Evolutionary conservation across 2,888 invertebrate genomes (phyloP).

Genomic region (Caenorhabditis japonica): DNA sequence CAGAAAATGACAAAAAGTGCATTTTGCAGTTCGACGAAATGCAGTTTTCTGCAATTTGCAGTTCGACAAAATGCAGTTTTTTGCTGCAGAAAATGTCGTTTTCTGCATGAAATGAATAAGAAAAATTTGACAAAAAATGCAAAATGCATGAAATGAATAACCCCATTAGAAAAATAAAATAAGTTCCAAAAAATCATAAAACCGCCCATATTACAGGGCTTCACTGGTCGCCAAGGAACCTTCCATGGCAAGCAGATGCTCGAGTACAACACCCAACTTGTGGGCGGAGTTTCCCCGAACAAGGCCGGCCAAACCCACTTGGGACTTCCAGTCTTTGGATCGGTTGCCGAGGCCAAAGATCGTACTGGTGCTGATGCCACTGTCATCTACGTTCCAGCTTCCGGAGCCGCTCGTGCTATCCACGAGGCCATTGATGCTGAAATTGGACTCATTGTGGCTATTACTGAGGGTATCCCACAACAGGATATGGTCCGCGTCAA

Average conservation of each 20-base stretch:
- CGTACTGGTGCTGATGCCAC: constrained; percentile 91
- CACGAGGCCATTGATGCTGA: constrained; percentile 78
- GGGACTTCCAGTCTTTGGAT: constrained; percentile 87
- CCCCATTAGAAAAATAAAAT: too few species aligned
- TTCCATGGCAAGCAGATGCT: constrained; percentile 91
- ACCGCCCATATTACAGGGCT: constrained; percentile 63
- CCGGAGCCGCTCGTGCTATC: constrained; percentile 88
- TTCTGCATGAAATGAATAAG: too few species aligned
- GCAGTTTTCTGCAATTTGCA: too few species aligned
- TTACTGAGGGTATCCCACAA: constrained; percentile 87
- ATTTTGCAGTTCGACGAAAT: too few species aligned
- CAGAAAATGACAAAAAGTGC: too few species aligned
- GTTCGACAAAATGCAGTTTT: too few species aligned
- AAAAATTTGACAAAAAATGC: too few species aligned
- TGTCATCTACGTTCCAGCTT: constrained; percentile 97
- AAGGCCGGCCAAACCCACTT: constrained; percentile 87
- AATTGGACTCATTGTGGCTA: constrained; percentile 88
- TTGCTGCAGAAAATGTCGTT: too few species aligned
- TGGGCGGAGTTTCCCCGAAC: constrained; percentile 83
- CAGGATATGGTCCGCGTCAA: constrained; percentile 89
- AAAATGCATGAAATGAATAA: too few species aligned
- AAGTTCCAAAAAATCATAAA: too few species aligned
- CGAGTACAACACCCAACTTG: constrained; percentile 96
- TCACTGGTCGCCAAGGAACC: constrained; percentile 78
- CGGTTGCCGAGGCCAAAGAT: constrained; percentile 78